Evolutionary conservation across 2,888 invertebrate genomes (phyloP), one percentile per base, ranked within the genome.

Genomic region (Dasysyrphus albostriatus): DNA sequence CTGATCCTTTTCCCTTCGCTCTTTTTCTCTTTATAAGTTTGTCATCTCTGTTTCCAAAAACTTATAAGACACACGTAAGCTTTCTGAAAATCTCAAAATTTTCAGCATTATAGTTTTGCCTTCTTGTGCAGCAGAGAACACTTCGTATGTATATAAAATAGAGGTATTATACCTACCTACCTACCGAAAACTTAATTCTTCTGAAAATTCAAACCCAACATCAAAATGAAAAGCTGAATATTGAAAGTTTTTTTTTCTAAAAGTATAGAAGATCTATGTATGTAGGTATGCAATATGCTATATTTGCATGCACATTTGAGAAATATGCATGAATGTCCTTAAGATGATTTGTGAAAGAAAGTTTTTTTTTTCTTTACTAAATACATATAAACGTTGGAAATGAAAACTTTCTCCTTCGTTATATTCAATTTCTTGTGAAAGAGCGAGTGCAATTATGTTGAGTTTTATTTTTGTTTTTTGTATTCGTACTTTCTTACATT

Each of bases 331-430:
- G 67, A 61, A 77, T 83, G 83, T 83, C 77, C 77, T 83, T 73
- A 83, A 83, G 83, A 83, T 78, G 83, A 78, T 83, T 83, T 78
- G 73, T 61, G 24, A 69, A 61, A 39, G 58, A 83, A 77, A 83
- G 16, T 73, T 83, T 73, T 16, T 29, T 65, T 10, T 34, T 29
- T 65, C 5, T 34, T 32, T 1, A 34, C 32, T 42, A 44, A 59
- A 65, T 58, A 54, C 54, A 51, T 47, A 65, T 44, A 67, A 59
- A 67, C 42, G 39, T 54, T 63, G 12, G 44, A 9, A 59, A 54
- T 77, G 32, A 58, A 78, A 83, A 83, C 54, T 83, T 83, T 54
- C 73, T 78, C 78, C 61, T 69, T 78, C 61, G 73, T 37, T 59
- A 54, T 70, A 75, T 75, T 37, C 44, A 61, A 81, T 70, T 56